Evolutionary conservation across 2,888 invertebrate genomes (phyloP).

Genomic region (Seira musarum): DNA sequence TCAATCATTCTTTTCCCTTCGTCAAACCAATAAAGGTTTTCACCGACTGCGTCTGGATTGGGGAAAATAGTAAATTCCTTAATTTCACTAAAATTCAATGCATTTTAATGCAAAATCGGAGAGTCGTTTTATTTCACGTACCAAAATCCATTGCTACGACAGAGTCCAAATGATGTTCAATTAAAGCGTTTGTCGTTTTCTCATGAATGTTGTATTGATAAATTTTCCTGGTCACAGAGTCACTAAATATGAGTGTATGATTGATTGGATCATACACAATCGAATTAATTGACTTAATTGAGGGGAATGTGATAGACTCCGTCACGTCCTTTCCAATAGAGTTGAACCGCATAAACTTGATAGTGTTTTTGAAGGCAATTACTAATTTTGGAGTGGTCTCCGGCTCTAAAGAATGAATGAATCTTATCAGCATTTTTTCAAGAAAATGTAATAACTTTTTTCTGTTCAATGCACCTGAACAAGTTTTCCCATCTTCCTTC

Average conservation of each 20-base stretch:
- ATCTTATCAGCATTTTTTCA: background rate
- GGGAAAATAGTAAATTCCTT: too few species aligned
- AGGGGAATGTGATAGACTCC: conserved; percentile 63
- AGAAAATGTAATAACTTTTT: background rate
- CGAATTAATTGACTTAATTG: conserved; percentile 76
- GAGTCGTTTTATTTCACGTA: conserved; percentile 71
- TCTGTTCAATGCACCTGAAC: conserved; percentile 48
- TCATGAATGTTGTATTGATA: conserved; percentile 72
- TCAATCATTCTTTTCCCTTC: conserved; percentile 78
- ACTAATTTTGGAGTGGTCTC: conserved; percentile 59
- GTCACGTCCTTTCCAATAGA: conserved; percentile 72
- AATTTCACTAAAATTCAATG: too few species aligned
- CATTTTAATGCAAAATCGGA: too few species aligned
- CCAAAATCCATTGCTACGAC: conserved; percentile 78
- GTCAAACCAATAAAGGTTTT: conserved; percentile 84
- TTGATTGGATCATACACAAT: conserved; percentile 79
- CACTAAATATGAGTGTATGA: conserved; percentile 73
- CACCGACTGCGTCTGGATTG: conserved; percentile 79
- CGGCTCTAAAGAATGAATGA: conserved; percentile 36
- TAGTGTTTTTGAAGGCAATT: conserved; percentile 71
- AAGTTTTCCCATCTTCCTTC: conserved; percentile 45
- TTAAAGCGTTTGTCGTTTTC: conserved; percentile 70
- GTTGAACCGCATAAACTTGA: conserved; percentile 70
- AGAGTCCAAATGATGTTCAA: conserved; percentile 73
- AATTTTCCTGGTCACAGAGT: conserved; percentile 74